Percentiles rank a stretch among this genome's conserved stretches.
phyloP scores from a whole-genome alignment of 23 tunicate genomes.

The Clavelina lepadiformis region DNA sequence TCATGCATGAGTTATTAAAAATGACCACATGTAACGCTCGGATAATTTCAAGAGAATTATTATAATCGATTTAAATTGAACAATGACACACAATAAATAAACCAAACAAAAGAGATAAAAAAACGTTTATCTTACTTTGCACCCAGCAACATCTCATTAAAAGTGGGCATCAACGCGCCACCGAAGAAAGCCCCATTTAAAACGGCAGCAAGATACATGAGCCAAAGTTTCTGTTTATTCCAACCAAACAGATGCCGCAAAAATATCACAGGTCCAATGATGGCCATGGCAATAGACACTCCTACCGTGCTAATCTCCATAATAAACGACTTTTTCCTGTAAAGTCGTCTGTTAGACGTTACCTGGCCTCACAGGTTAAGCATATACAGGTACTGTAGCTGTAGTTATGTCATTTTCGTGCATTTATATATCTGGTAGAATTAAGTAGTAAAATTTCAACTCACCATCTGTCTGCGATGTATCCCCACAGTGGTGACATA shows the following conservation, averaged over 20 bases:
- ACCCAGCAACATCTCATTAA: slow-evolving; percentile 64
- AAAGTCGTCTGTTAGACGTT: background rate
- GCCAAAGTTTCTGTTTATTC: slow-evolving; percentile 63
- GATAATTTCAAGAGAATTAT: too few relatives aligned
- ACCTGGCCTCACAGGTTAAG: too few relatives aligned
- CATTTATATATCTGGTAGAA: too few relatives aligned
- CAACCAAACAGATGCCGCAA: slow-evolving; percentile 50
- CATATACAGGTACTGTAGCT: too few relatives aligned
- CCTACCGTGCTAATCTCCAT: slow-evolving; percentile 36
- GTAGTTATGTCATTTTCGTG: too few relatives aligned
- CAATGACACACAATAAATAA: too few relatives aligned
- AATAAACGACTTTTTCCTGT: slow-evolving; percentile 36
- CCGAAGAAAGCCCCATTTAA: slow-evolving; percentile 51
- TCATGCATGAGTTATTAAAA: too few relatives aligned
- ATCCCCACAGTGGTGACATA: slow-evolving; percentile 87
- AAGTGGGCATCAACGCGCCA: slow-evolving; percentile 76
- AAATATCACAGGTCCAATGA: slow-evolving; percentile 58
- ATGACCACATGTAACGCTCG: too few relatives aligned
- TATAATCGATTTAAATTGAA: too few relatives aligned
- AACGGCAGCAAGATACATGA: slow-evolving; percentile 42
- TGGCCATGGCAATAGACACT: slow-evolving; percentile 24
- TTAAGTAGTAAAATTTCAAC: slow-evolving; percentile 1
- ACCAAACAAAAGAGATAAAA: too few relatives aligned
- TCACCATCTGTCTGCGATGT: slow-evolving; percentile 75
- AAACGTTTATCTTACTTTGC: slow-evolving; percentile 60